Base-by-base conservation (phyloP, 2,113 vertebrate species). In the Globicephala melas region DNA sequence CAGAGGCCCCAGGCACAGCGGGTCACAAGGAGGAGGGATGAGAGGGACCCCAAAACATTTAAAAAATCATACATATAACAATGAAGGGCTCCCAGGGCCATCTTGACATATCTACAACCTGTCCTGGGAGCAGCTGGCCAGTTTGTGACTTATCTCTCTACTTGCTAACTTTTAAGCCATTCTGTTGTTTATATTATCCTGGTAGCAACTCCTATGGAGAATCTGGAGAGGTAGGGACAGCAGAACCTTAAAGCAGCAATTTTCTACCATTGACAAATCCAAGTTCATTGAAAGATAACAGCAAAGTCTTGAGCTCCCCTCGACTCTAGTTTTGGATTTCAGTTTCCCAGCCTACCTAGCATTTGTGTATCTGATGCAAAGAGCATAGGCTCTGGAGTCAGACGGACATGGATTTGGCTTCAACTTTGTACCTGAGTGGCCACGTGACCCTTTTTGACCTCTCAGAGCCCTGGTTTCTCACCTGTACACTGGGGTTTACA, bases 1-100 rank as follows among this genome's bases (percentile, higher is more conserved):
- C 44, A 33, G 15, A 50, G n/a, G 15, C 17, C 9, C 9, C 1
- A 13, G 36, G 41, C 3, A 5, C 0, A 3, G 76, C 0, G 3
- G 50, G 67, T 47, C 25, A 38, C 47, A 28, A 28, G 38, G n/a
- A 25, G 2, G 33, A 67, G 18, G 47, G 21, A 11, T 3, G 18
- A 85, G 25, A 41, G 33, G 21, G 2, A 21, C 5, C 26, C 10
- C n/a, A 20, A 50, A 58, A 76, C 25, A 18, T 36, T 36, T 33
- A 3, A 18, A 80, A 67, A 58, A 3, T n/a, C 31, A 17, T 13
- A 15, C 41, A 23, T 28, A 5, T 65, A 50, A 47, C 1, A 26
- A 74, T 18, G 67, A 86, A 80, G 60, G 31, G 38, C 18, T 62
- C 26, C 15, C 12, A 31, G 70, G 12, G 2, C 36, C 26, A n/a